Base-by-base conservation (phyloP, 2,797 vertebrate species). In the Argentina silus region DNA sequence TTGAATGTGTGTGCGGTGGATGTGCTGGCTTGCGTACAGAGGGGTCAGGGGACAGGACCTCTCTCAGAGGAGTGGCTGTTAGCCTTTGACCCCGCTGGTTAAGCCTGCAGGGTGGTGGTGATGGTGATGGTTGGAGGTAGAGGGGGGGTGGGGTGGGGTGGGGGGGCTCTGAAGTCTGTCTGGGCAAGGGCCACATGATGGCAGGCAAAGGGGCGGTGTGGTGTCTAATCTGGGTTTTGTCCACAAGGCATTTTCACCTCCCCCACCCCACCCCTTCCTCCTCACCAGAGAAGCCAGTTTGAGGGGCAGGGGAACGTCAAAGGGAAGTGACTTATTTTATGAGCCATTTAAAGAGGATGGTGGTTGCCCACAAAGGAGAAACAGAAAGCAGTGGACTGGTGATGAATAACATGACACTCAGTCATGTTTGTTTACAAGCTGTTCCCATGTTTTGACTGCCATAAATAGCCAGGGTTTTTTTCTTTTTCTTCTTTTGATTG, bases 161-260 rank as follows among this genome's bases (percentile, higher is more conserved):
- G 87, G 83, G 88, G 89, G 90, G 89, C 44, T 19, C 78, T 83
- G 88, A 90, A 88, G 86, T 88, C 87, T 74, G 90, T 89, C 88
- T 86, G 86, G 88, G 88, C 87, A 78, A 81, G 87, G 83, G 79
- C 72, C 89, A 89, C 86, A 89, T 87, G 88, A 90, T 91, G 93
- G 90, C 91, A 91, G 92, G 90, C 89, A 68, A 83, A 81, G 81
- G 86, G 86, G 86, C 50, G 83, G 83, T 27, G 84, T 90, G 86
- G 80, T 86, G 87, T 90, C 91, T 93, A 94, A 94, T 93, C 92
- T 92, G 87, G 85, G 89, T 92, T 93, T 93, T 91, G 89, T 92
- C 90, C 84, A 83, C 68, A 69, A 87, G 90, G 86, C 86, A 84
- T 83, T 91, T 88, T 86, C 78, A 81, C 89, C 82, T 83, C 87